phyloP scores from a whole-genome alignment of 2,113 vertebrate genomes.

The Leptodactylus fuscus region DNA sequence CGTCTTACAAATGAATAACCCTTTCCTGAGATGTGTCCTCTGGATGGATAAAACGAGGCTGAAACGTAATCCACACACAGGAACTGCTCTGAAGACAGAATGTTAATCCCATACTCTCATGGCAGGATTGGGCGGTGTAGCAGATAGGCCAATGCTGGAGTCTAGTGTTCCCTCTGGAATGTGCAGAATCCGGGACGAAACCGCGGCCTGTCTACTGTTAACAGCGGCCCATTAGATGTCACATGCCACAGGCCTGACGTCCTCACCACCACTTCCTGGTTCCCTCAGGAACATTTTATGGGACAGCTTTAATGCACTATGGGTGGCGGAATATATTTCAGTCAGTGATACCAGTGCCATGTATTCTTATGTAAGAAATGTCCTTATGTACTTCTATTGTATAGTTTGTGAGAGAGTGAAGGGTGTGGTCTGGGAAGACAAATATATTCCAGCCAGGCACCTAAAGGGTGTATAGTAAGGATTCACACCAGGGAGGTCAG shows the following conservation, averaged over 20 bases:
- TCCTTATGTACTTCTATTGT: too few species aligned
- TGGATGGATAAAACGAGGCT: conserved; percentile 29
- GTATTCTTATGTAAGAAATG: neutral
- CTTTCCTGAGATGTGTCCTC: conserved; percentile 28
- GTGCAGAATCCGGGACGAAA: neutral
- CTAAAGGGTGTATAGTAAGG: too few species aligned
- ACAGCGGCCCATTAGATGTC: conserved; percentile 4
- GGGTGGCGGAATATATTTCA: neutral
- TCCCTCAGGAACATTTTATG: conserved; percentile 6
- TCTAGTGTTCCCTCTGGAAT: conserved; percentile 30
- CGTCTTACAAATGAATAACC: conserved; percentile 39
- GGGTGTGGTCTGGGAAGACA: too few species aligned
- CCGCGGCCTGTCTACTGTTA: conserved; percentile 10
- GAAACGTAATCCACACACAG: conserved; percentile 62
- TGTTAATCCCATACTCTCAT: conserved; percentile 58
- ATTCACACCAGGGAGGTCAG: too few species aligned
- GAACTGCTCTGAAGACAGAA: conserved; percentile 56
- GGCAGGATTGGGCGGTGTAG: neutral
- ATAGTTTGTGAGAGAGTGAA: too few species aligned
- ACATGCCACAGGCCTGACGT: conserved; percentile 4
- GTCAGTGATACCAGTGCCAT: neutral
- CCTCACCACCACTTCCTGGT: conserved; percentile 7
- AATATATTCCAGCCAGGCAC: too few species aligned
- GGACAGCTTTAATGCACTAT: neutral
- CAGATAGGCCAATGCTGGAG: conserved; percentile 1